Base-by-base conservation (phyloP, 2,797 vertebrate species). In the Crocidura indochinensis region DNA sequence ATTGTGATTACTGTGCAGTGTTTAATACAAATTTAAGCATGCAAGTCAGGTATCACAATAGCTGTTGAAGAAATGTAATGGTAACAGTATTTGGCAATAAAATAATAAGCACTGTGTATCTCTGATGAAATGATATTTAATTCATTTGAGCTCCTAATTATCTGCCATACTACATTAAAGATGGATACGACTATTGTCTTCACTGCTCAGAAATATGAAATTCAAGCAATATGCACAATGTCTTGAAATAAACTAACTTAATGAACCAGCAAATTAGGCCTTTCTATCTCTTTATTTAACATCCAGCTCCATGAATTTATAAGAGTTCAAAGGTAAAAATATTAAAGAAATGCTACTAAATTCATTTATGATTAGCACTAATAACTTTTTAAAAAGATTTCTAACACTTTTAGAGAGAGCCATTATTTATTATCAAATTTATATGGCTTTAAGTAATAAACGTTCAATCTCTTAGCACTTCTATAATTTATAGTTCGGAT, bases 211-310 rank as follows among this genome's bases (percentile, higher is more conserved):
- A 97, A 97, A 97, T 20, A 93, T 95, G 96, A 96, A 98, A 97
- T 97, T 97, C 97, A 97, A 97, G 97, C 96, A 97, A 97, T 96
- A 97, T 44, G 95, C 77, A 87, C 95, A 94, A 95, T 53, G 88
- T 97, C 96, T 95, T 96, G 96, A 97, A 98, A 98, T 98, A 97
- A 97, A 97, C 95, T 0, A 2, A 97, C 95, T 98, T 98, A 98
- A 98, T 98, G 98, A 98, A 97, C 96, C 97, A 97, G 97, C 95
- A 98, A 98, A 98, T 98, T 97, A 97, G 98, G 94, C 95, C 96
- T 95, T 97, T 98, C 97, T 97, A 96, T 98, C 97, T 98, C 97
- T 98, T 98, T 98, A 98, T 98, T 98, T 98, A 98, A 98, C 97
- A 97, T 91, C 95, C 97, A 97, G 95, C 97, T 96, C 94, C 96